phyloP scores from a whole-genome alignment of 1,140 invertebrate genomes.

The Bombus soroeensis region DNA sequence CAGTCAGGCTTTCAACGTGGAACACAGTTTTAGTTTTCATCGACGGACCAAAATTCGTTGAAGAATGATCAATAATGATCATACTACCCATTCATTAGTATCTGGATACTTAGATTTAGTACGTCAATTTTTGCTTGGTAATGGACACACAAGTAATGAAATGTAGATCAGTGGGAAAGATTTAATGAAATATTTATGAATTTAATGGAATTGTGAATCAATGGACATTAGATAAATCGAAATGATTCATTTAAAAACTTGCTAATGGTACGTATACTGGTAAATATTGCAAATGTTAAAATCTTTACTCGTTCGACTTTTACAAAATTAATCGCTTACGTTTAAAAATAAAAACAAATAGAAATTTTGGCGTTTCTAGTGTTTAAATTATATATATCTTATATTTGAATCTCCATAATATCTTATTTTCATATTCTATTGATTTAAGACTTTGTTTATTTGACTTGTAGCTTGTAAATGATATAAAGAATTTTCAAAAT shows the following conservation, averaged over 20 bases:
- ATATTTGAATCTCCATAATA: background rate
- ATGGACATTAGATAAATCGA: too few relatives aligned
- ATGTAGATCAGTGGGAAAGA: too few relatives aligned
- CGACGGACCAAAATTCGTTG: constrained; percentile 8
- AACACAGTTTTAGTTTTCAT: background rate
- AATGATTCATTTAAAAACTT: too few relatives aligned
- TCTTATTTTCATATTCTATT: background rate
- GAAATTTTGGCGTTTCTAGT: background rate
- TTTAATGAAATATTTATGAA: too few relatives aligned
- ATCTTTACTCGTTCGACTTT: too few relatives aligned
- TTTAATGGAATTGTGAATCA: too few relatives aligned
- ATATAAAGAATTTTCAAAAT: too few relatives aligned
- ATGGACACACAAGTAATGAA: too few relatives aligned
- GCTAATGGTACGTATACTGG: background rate
- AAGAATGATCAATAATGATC: background rate
- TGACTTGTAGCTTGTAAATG: background rate
- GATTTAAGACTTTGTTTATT: background rate
- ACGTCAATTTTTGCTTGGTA: background rate
- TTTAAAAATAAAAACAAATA: background rate
- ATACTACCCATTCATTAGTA: background rate
- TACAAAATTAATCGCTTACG: background rate
- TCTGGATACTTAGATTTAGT: background rate
- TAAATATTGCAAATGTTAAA: background rate
- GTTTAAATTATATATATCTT: background rate
- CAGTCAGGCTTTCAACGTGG: background rate